Conservation (phyloP, 1,140 invertebrate species). For the Tetranychus urticae region DNA sequence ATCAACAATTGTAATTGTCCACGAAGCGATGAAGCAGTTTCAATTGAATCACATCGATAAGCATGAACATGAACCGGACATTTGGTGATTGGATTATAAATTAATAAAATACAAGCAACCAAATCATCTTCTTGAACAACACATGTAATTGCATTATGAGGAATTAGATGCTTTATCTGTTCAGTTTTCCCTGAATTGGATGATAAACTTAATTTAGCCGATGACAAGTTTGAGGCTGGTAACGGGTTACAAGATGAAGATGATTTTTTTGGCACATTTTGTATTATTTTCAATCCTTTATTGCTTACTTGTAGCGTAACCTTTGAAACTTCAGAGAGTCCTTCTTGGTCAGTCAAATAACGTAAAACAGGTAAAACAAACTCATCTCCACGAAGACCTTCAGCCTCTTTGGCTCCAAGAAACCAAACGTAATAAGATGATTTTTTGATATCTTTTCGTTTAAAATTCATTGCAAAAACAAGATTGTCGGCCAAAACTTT, state of each 20-base stretch:
- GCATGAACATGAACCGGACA: conserved; percentile 73
- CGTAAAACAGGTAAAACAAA: conserved; percentile 57
- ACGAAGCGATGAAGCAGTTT: conserved; percentile 62
- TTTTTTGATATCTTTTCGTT: conserved; percentile 51
- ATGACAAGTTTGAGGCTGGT: background rate
- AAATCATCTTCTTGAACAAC: conserved; percentile 59
- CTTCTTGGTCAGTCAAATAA: conserved; percentile 54
- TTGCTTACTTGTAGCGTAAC: conserved; percentile 56
- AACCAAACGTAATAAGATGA: conserved; percentile 96
- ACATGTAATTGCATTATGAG: conserved; percentile 70
- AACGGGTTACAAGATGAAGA: background rate
- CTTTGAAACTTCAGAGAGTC: conserved; percentile 68
- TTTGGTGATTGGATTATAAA: conserved; percentile 74
- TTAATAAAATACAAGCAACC: conserved; percentile 61
- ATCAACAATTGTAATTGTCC: conserved; percentile 56
- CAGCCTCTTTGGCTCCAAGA: conserved; percentile 77
- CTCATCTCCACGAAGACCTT: conserved; percentile 54
- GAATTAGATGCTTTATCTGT: conserved; percentile 74
- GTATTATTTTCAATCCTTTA: conserved; percentile 80
- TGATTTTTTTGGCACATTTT: conserved; percentile 25
- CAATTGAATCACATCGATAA: conserved; percentile 74
- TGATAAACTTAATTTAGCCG: background rate
- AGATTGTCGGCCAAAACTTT: background rate
- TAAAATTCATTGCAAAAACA: conserved; percentile 11
- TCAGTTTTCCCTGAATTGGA: conserved; percentile 18